Conservation (phyloP, 2,797 vertebrate genomes). For the Ceyx erithaca region DNA sequence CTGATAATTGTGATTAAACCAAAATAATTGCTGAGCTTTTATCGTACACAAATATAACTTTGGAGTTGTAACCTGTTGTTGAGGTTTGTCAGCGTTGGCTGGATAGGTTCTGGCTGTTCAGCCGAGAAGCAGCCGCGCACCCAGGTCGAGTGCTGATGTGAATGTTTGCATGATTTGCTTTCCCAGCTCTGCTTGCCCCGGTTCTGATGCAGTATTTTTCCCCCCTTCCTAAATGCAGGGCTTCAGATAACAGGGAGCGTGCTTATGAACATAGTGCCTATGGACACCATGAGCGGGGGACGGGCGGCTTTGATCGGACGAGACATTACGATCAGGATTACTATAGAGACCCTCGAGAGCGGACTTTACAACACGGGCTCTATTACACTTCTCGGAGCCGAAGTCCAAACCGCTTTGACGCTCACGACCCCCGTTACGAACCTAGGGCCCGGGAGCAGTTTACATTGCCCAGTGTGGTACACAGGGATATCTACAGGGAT, state of each 20-base stretch:
- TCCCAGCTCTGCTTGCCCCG: constrained; percentile 69
- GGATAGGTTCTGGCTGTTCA: constrained; percentile 64
- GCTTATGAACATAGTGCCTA: constrained; percentile 98
- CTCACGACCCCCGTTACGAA: constrained; percentile 95
- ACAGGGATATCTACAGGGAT: constrained; percentile 95
- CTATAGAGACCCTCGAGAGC: constrained; percentile 94
- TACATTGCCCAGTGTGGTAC: constrained; percentile 96
- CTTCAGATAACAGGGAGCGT: constrained; percentile 96
- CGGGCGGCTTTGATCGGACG: constrained; percentile 93
- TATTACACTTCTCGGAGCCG: constrained; percentile 96
- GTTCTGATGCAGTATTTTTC: constrained; percentile 78
- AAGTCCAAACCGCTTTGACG: constrained; percentile 95
- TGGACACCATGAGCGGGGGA: constrained; percentile 97
- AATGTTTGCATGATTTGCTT: constrained; percentile 80
- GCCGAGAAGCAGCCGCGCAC: constrained; percentile 42
- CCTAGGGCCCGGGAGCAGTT: constrained; percentile 92
- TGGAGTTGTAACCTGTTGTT: constrained; percentile 43
- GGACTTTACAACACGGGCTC: constrained; percentile 89
- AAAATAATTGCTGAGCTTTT: constrained; percentile 43
- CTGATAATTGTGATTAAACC: constrained; percentile 25
- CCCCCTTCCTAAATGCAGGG: constrained; percentile 87
- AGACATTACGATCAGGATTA: constrained; percentile 98
- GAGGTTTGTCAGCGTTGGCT: constrained; percentile 70
- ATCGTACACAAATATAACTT: constrained; percentile 2
- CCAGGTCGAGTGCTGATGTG: constrained; percentile 50